Evolutionary conservation across 2,888 invertebrate genomes (phyloP), one percentile per base, ranked within the genome.

Genomic region (Apodemia duryi): DNA sequence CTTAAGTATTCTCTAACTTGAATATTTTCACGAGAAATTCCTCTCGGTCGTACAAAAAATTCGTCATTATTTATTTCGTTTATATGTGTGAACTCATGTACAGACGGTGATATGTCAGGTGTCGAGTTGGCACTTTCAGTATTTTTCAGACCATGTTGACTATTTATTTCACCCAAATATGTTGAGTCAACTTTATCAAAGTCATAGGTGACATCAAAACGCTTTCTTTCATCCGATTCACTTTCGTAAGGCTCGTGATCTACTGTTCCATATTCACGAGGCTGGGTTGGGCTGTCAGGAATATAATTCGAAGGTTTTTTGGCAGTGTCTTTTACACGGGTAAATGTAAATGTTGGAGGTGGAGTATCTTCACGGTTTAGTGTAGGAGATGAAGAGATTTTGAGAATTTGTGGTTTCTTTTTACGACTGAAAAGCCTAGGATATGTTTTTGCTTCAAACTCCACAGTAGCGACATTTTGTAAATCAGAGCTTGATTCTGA

Each of bases 1-100:
- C 95, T 95, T 66, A 97, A 93, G 77, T 95, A 96, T 82, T 95
- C 94, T 68, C 96, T 95, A 67, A 96, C 93, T 83, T 95, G 95
- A 79, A 96, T 95, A 86, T 96, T 95, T 84, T 96, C 96, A 77
- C 95, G 95, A 71, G 96, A 96, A 77, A 96, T 95, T 69, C 96
- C 97, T 80, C 96, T 95, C 83, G 95, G 95, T 73, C 97, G 93
- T 69, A 97, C 91, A 82, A 97, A 96, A 90, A 97, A 97, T 88
- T 97, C 97, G 83, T 97, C 97, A 60, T 96, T 96, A 79, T 97
- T 95, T 72, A 97, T 96, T 89, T 97, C 96, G 86, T 97, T 97
- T 76, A 97, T 93, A 81, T 84, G 90, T 75, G 85, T 88, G 80
- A 85, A 87, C 83, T 91, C 88, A 84, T 85, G 84, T 75, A 86